Evolutionary conservation across 92 coral and sea anemone species (phyloP), one percentile per base, ranked within the genome.

Genomic region (Zoanthus sansibaricus): DNA sequence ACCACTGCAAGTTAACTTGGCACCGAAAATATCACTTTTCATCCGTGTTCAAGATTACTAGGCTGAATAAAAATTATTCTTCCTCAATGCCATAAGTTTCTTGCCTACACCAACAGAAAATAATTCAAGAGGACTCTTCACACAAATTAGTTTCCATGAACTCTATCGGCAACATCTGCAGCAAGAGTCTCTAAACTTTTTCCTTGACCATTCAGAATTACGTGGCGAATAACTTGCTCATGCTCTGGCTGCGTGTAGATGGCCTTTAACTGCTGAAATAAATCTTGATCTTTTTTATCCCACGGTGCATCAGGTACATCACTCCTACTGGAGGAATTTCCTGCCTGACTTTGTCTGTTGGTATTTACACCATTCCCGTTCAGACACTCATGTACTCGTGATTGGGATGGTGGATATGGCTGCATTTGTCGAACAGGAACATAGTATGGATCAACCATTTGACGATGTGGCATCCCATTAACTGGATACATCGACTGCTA

Each of bases 291-390:
- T 2, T 10, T 7, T 15, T 47, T 80, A 20, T 80, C 75, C 85
- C 74, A 80, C 10, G 85, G 73, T 46, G 85, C 85, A 66, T 80
- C 85, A 66, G 16, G 56, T 14, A 80, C 85, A 13, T 80, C 85
- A 21, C 12, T 13, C 3, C 21, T 21, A 18, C 59, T 16, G 1
- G 31, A 1, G 14, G 4, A n/a, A 8, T 20, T 46, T 45, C 56
- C 64, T 15, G 18, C 9, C 3, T 52, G 82, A 0, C 67, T 17
- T 20, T 76, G 67, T 5, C 48, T 54, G 18, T 32, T 76, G 46
- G 21, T 14, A 6, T 76, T 74, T n/a, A 21, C 58, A 18, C 46
- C 73, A 18, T 61, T 80, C n/a, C 85, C 85, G 0, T 15, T 16
- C 3, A 64, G 85, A 10, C 47, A 61, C 7, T 80, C 85, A 14